Evolutionary conservation across 2,113 vertebrate species (phyloP).

Genomic region (Acanthisitta chloris): DNA sequence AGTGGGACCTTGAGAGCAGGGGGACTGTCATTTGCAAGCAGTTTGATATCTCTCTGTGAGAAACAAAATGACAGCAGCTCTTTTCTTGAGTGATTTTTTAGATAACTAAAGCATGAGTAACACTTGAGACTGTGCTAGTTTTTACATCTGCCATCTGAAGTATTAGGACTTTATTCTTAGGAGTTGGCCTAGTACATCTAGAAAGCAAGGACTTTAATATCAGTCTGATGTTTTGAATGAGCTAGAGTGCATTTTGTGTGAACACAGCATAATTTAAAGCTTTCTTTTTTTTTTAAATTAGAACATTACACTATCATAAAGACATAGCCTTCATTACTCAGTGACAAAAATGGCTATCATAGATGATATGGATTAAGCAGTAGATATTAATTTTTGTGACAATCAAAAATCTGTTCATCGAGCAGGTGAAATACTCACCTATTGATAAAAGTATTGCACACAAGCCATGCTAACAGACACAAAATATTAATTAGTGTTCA

Average conservation of each 20-base stretch:
- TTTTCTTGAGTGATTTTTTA: background rate
- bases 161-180: background rate
- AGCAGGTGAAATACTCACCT: background rate
- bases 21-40: background rate
- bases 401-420: accelerated
- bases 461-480: background rate
- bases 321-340: background rate
- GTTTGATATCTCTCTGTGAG: background rate
- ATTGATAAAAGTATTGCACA: background rate
- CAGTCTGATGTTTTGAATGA: background rate
- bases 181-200: background rate
- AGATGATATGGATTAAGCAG: background rate
- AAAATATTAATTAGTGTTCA: background rate
- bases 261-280: background rate
- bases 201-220: background rate
- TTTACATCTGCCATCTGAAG: background rate
- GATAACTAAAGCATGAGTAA: background rate
- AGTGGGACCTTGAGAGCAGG: background rate
- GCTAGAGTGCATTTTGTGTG: background rate
- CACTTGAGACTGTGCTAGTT: background rate
- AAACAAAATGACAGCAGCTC: background rate
- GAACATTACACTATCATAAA: background rate
- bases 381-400: background rate
- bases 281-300: background rate
- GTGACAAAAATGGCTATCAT: background rate